These are phyloP conservation scores for Chloroclystis v-ata DNA, from an alignment of 2,888 invertebrate genomes.

Conservation along the genomic window DNA sequence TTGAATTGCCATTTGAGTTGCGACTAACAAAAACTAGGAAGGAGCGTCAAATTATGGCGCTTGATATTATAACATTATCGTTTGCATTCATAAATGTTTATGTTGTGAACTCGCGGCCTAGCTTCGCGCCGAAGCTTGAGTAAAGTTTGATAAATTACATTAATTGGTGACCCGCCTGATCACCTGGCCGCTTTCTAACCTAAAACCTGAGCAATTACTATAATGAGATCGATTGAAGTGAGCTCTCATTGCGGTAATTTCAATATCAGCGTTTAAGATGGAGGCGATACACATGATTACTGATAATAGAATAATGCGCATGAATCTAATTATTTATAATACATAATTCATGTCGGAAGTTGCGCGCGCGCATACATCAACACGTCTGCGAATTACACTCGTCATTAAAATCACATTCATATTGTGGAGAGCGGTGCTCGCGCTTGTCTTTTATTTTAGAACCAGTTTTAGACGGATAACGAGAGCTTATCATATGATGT, in stretches of 20 bases:
- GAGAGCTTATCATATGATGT: too few species aligned
- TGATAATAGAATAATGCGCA: constrained; percentile 16
- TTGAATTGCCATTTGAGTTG: background rate
- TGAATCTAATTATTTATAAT: constrained; percentile 10
- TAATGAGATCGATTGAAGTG: background rate
- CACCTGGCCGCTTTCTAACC: too few species aligned
- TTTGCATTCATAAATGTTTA: background rate
- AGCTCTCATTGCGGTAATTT: constrained; percentile 5
- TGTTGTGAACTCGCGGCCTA: too few species aligned
- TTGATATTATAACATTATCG: background rate
- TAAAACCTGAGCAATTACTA: background rate
- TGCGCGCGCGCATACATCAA: constrained; percentile 24
- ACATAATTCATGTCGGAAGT: constrained; percentile 14
- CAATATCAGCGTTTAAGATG: constrained; percentile 3
- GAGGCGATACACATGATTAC: constrained; percentile 16
- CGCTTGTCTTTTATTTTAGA: background rate
- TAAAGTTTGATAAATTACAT: too few species aligned
- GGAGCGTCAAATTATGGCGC: too few species aligned
- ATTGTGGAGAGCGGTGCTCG: constrained; percentile 21
- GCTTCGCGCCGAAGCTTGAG: too few species aligned
- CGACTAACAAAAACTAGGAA: too few species aligned
- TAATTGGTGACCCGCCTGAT: too few species aligned
- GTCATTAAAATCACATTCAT: constrained; percentile 14
- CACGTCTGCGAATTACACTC: constrained; percentile 17
- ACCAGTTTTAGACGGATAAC: background rate